Conservation (phyloP, 2,888 invertebrate genomes). For the Polyploca ridens region DNA sequence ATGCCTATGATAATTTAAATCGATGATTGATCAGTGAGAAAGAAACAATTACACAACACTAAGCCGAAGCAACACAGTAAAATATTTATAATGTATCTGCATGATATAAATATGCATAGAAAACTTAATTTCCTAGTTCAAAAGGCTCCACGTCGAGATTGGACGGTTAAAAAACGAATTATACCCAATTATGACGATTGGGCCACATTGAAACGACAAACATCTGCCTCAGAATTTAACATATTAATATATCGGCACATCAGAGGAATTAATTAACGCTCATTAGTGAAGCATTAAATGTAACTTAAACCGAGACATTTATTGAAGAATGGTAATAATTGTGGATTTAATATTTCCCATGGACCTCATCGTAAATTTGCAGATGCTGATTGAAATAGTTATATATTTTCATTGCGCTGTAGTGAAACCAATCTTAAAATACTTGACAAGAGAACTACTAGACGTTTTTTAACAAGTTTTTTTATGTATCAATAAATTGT, state of each 20-base stretch:
- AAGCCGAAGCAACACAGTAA: too few relatives aligned
- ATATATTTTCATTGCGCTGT: not conserved
- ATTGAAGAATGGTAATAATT: constrained; percentile 29
- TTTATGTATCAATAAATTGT: constrained; percentile 18
- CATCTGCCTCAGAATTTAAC: constrained; percentile 47
- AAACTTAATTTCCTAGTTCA: constrained; percentile 34
- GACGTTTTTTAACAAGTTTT: constrained; percentile 12
- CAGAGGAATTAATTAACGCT: constrained; percentile 61
- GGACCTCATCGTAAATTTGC: not conserved
- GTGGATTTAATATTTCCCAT: constrained; percentile 22
- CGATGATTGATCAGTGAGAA: constrained; percentile 43
- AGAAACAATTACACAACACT: constrained; percentile 14
- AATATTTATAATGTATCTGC: not conserved
- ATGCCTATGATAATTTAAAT: constrained; percentile 36
- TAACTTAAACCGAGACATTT: constrained; percentile 31
- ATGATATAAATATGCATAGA: constrained; percentile 38
- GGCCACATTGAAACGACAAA: constrained; percentile 40
- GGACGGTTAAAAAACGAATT: constrained; percentile 50
- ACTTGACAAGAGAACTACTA: constrained; percentile 11
- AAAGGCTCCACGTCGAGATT: constrained; percentile 40
- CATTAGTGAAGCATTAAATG: constrained; percentile 53
- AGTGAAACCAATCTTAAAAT: not conserved
- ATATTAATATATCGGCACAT: constrained; percentile 51
- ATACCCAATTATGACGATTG: constrained; percentile 53
- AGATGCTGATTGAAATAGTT: not conserved